Conservation (phyloP, 2,113 vertebrate genomes). For the Brienomyrus brachyistius region DNA sequence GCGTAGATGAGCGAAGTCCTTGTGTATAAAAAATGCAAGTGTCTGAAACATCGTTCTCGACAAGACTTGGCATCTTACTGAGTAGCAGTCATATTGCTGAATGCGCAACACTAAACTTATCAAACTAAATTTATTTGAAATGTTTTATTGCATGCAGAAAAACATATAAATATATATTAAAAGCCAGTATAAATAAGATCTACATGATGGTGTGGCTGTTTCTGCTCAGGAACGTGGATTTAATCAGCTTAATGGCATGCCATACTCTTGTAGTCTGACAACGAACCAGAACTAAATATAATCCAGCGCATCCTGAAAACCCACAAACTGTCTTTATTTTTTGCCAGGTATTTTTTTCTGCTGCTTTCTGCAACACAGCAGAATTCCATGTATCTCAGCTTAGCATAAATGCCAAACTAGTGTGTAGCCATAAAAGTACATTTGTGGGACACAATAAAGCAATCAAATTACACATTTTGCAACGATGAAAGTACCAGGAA, state of each 20-base stretch:
- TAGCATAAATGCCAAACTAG: not conserved
- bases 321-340: not conserved
- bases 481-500: not conserved
- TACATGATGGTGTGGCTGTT: not conserved
- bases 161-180: not conserved
- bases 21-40: not conserved
- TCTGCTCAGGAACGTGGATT: not conserved
- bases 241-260: not conserved
- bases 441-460: not conserved
- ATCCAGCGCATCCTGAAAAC: not conserved
- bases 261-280: not conserved
- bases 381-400: not conserved
- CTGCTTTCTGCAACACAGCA: not conserved
- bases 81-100: not conserved
- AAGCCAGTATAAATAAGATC: not conserved
- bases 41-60: not conserved
- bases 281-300: not conserved
- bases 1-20: not conserved
- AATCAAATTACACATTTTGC: not conserved
- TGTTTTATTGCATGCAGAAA: not conserved
- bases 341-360: not conserved
- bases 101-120: not conserved
- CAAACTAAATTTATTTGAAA: not conserved
- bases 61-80: not conserved
- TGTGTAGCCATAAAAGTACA: not conserved